A percentile compares a stretch with the other conserved stretches of the same genome.
These are phyloP conservation scores for Sturnus vulgaris DNA, from an alignment of 2,113 vertebrate species.

Conservation along the genomic window DNA sequence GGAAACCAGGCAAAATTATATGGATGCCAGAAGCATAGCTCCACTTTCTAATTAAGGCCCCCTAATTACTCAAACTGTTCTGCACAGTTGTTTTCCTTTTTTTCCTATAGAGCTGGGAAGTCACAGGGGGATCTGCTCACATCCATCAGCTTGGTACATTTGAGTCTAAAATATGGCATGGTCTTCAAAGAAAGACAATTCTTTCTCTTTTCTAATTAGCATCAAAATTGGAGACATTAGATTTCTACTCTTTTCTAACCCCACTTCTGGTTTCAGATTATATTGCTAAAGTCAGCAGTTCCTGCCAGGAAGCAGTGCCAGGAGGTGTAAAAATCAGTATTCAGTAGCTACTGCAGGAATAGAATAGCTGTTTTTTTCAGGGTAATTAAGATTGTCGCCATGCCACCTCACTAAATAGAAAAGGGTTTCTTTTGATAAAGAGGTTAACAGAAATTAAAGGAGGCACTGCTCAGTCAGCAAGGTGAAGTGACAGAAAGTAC, in stretches of 20 bases:
- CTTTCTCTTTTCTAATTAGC: neutral
- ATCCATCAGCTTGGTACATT: neutral
- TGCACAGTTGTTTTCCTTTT: neutral
- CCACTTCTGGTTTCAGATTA: neutral
- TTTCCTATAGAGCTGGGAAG: neutral
- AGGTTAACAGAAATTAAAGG: neutral
- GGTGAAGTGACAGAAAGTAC: neutral
- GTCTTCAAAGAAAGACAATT: neutral
- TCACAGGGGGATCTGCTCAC: neutral
- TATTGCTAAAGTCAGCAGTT: neutral
- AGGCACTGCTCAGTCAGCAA: neutral
- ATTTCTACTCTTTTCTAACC: neutral
- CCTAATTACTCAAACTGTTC: neutral
- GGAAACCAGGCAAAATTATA: neutral
- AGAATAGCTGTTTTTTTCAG: neutral
- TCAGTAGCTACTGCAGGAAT: neutral
- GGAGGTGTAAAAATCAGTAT: neutral
- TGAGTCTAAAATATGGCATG: neutral
- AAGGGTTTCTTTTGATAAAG: neutral
- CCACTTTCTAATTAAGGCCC: constrained; percentile 11
- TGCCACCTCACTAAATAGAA: neutral
- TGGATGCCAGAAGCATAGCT: neutral
- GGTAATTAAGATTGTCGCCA: neutral
- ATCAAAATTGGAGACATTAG: neutral
- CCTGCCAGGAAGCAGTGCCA: neutral